These are phyloP conservation scores for Ladona fulva DNA, from an alignment of 1,140 invertebrate species.

Conservation along the genomic window DNA sequence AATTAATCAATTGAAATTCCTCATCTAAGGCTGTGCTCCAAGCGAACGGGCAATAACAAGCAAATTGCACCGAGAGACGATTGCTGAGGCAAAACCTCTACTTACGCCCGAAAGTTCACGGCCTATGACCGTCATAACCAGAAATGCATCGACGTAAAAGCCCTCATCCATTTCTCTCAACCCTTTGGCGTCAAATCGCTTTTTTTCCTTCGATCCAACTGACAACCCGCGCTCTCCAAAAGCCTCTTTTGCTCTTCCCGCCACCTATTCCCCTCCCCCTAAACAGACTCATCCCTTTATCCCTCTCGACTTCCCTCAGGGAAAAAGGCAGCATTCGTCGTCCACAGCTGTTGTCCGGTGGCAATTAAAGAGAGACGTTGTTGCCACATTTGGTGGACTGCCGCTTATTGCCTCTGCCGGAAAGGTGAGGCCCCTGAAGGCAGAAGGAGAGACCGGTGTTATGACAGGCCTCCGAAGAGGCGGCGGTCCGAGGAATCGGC, in stretches of 20 bases:
- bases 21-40: too few relatives aligned
- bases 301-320: not conserved
- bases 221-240: not conserved
- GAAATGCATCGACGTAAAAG: not conserved
- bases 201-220: not conserved
- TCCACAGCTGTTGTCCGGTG: not conserved
- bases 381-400: not conserved
- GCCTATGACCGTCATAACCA: not conserved
- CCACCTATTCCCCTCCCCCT: not conserved
- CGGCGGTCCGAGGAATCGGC: not conserved
- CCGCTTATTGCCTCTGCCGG: not conserved
- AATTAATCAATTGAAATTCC: too few relatives aligned
- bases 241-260: not conserved
- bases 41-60: too few relatives aligned
- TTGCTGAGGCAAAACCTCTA: too few relatives aligned
- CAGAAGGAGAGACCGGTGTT: not conserved
- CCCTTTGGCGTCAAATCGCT: not conserved
- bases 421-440: not conserved
- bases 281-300: not conserved
- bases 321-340: not conserved
- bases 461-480: not conserved
- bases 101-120: too few relatives aligned
- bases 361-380: slow-evolving; percentile 4
- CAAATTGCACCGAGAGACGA: too few relatives aligned
- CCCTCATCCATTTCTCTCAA: not conserved